Percentiles rank a stretch among this genome's conserved stretches.
Evolutionary conservation across 2,113 vertebrate species (phyloP).

Genomic region (Melanerpes aurifrons): DNA sequence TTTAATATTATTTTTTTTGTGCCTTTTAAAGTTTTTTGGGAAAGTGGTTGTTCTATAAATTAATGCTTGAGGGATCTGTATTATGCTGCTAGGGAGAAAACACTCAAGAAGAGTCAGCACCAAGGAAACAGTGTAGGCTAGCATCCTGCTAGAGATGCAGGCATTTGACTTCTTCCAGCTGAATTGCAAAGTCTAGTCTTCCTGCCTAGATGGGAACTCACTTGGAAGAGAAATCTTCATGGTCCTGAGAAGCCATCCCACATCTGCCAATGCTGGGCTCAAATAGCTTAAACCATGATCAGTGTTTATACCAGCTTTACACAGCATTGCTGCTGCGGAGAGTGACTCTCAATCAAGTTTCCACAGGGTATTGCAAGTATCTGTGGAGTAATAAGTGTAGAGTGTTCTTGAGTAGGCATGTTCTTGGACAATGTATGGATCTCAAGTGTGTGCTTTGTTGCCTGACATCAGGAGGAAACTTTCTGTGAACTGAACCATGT

Average conservation of each 20-base stretch:
- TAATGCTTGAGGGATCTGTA: neutral
- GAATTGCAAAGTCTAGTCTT: neutral
- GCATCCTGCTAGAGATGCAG: neutral
- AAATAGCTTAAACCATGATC: neutral
- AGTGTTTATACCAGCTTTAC: neutral
- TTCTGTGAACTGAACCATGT: neutral
- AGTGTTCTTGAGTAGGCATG: neutral
- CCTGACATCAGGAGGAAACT: neutral
- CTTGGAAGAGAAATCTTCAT: neutral
- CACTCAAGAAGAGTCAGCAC: accelerated
- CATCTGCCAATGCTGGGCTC: neutral
- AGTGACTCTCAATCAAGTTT: neutral
- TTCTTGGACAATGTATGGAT: neutral
- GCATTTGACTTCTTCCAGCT: neutral
- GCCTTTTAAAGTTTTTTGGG: neutral
- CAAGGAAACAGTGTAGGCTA: neutral
- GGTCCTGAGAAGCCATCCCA: neutral
- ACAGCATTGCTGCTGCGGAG: neutral
- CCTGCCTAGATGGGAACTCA: neutral
- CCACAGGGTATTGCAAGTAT: neutral
- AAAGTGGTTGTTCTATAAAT: neutral
- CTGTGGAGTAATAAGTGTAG: neutral
- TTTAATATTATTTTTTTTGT: neutral
- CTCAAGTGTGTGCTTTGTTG: neutral
- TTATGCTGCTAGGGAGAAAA: neutral